Percentiles rank a stretch among this genome's conserved stretches.
These are phyloP conservation scores for Subacronicta megacephala DNA, from an alignment of 2,888 invertebrate species.

Conservation along the genomic window DNA sequence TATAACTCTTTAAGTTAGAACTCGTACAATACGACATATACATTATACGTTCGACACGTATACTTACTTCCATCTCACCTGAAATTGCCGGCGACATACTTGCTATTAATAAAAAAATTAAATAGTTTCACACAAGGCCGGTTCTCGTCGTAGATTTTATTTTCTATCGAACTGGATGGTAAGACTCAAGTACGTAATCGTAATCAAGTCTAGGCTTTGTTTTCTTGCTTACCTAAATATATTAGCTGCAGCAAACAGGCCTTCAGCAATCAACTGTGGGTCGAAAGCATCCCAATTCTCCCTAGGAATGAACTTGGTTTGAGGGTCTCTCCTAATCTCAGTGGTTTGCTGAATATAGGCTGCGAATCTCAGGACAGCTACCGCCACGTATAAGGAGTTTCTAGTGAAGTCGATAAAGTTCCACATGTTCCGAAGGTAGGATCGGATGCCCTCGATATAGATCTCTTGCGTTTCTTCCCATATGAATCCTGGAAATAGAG, in stretches of 20 bases:
- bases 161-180: no score
- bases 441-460: slow-evolving; percentile 95
- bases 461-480: slow-evolving; percentile 98
- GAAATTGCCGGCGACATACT: no score
- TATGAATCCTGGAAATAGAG: slow-evolving; percentile 92
- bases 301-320: slow-evolving; percentile 93
- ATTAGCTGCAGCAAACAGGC: slow-evolving; percentile 98
- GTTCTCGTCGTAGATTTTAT: no score
- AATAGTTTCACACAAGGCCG: no score
- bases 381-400: slow-evolving; percentile 95
- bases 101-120: no score
- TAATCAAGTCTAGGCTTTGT: no score
- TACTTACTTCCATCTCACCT: no score
- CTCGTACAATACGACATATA: no score
- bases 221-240: slow-evolving; percentile 92
- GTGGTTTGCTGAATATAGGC: slow-evolving; percentile 93
- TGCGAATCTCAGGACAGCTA: slow-evolving; percentile 91
- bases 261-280: slow-evolving; percentile 97
- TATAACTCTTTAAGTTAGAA: no score
- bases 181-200: no score
- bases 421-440: slow-evolving; percentile 98
- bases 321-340: slow-evolving; percentile 92
- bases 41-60: no score
- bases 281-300: slow-evolving; percentile 98
- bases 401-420: slow-evolving; percentile 98